phyloP scores from a whole-genome alignment of 2,888 invertebrate species.

The Drosophila bunnanda region DNA sequence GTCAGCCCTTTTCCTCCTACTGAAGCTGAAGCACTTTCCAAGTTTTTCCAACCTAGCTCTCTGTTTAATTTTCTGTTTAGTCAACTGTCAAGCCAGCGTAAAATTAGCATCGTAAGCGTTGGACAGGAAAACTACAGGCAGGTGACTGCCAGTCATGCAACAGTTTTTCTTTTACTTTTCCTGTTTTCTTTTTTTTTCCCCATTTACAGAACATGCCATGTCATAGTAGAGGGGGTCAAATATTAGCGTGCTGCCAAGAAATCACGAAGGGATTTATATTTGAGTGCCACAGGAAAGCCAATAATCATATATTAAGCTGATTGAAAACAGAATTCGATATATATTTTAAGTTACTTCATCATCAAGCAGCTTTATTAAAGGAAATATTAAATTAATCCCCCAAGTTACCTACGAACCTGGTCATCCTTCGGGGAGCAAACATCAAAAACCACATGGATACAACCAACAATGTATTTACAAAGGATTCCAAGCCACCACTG shows the following conservation, averaged over 20 bases:
- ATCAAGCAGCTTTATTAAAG: neutral
- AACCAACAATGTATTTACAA: slow-evolving; percentile 7
- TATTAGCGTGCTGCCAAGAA: neutral
- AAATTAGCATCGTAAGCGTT: slow-evolving; percentile 71
- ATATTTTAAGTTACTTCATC: neutral
- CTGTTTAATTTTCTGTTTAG: slow-evolving; percentile 49
- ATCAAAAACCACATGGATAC: slow-evolving; percentile 5
- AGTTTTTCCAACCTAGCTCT: slow-evolving; percentile 16
- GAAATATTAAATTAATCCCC: neutral
- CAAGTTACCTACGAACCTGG: neutral
- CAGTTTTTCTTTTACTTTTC: slow-evolving; percentile 44
- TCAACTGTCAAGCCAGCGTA: slow-evolving; percentile 69
- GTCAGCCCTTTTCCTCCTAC: neutral
- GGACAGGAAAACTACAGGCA: slow-evolving; percentile 54
- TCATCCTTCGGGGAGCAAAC: neutral
- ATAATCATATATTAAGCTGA: neutral
- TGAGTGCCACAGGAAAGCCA: slow-evolving; percentile 1
- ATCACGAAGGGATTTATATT: slow-evolving; percentile 1
- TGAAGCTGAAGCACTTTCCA: slow-evolving; percentile 24
- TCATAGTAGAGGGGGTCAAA: slow-evolving; percentile 37
- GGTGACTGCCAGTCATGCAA: slow-evolving; percentile 52
- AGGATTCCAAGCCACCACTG: slow-evolving; percentile 31
- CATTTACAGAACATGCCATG: slow-evolving; percentile 59
- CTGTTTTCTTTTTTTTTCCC: slow-evolving; percentile 34
- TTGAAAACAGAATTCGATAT: neutral